Conservation (phyloP, 2,797 vertebrate genomes). For the Potorous gilbertii region DNA sequence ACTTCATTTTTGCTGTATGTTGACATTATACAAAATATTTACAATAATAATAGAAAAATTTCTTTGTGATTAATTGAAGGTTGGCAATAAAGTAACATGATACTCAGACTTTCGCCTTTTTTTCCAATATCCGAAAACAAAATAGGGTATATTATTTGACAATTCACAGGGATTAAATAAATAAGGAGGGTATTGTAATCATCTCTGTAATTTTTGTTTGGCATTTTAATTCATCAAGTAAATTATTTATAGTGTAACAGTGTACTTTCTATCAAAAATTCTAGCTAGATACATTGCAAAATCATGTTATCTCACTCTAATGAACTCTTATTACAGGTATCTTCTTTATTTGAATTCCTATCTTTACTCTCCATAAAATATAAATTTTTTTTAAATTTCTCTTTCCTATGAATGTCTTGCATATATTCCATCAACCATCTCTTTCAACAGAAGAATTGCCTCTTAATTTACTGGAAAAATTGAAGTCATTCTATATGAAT, state of each 20-base stretch:
- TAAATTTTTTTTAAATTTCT: neutral
- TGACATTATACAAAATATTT: neutral
- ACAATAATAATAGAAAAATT: neutral
- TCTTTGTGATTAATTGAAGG: neutral
- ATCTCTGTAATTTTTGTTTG: neutral
- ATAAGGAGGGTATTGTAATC: neutral
- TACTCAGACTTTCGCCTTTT: neutral
- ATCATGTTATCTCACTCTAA: neutral
- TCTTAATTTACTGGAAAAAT: neutral
- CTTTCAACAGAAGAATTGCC: neutral
- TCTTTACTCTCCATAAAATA: neutral
- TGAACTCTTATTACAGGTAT: neutral
- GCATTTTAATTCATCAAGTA: neutral
- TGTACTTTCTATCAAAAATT: neutral
- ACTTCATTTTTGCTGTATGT: neutral
- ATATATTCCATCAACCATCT: neutral
- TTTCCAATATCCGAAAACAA: neutral
- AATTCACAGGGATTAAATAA: neutral
- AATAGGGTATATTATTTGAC: neutral
- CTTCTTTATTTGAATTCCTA: neutral
- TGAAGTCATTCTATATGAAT: neutral
- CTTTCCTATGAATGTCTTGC: rapidly evolving
- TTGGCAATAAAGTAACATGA: neutral
- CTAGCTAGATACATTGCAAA: neutral
- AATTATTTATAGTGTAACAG: neutral